Evolutionary conservation across 1,140 invertebrate species (phyloP), one percentile per base, ranked within the genome.

Genomic region (Theocolax elegans): DNA sequence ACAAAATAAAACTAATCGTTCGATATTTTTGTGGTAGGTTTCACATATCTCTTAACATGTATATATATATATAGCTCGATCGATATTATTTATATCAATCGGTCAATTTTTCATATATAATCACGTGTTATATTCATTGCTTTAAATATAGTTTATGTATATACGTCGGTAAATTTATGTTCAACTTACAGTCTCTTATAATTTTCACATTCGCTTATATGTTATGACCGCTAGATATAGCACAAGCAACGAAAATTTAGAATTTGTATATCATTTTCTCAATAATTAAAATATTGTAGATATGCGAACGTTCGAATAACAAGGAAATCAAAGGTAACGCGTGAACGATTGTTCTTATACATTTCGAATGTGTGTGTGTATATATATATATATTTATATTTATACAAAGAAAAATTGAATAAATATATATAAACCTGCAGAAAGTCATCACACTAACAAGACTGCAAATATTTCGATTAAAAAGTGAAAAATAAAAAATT

Each of bases 151-250:
- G 4, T 40, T 42, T 48, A n/a, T n/a, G n/a, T n/a, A n/a, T n/a
- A n/a, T n/a, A 19, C 25, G 1, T 48, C 15, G 19, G 3, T 56
- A 13, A 38, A 58, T 51, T 58, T 59, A 71, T 71, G 59, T 65
- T 53, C 13, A 40, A 58, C 64, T 65, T 72, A 71, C 78, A 75
- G 75, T 78, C 75, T 78, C 75, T 74, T 72, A 68, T 70, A 71
- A 74, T 67, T n/a, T 76, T 73, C 66, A 54, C 64, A 35, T 27
- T 48, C 19, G 19, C 29, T 48, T 60, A n/a, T n/a, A n/a, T n/a
- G n/a, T 23, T 9, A 25, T 3, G 29, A 59, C 42, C 46, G 29
- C 12, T 29, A 7, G 27, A 56, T 17, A 35, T 35, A 35, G 31
- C 31, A 35, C 10, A 35, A 35, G 4, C 10, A 35, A 35, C 31